Conservation (phyloP, 1,140 invertebrate species). For the Monochamus saltuarius region DNA sequence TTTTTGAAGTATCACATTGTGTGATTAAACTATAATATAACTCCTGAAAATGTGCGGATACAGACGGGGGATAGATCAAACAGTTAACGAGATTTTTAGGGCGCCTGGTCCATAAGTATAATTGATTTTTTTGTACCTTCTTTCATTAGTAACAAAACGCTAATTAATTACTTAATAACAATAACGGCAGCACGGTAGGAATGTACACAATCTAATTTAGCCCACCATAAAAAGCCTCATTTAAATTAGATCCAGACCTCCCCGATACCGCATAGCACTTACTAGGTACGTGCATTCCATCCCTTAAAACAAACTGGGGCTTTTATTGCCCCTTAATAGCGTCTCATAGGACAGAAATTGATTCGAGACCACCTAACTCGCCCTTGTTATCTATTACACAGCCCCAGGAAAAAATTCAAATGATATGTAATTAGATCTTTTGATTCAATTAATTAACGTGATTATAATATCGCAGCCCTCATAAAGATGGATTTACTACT, state of each 20-base stretch:
- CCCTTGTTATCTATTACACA: slow-evolving; percentile 22
- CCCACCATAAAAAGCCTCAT: slow-evolving; percentile 7
- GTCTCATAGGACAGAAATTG: slow-evolving; percentile 22
- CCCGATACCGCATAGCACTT: slow-evolving; percentile 2
- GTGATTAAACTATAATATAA: too few relatives aligned
- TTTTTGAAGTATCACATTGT: too few relatives aligned
- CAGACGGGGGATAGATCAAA: too few relatives aligned
- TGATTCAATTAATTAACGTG: slow-evolving; percentile 26
- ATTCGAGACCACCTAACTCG: slow-evolving; percentile 25
- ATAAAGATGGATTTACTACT: slow-evolving; percentile 12
- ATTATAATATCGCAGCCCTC: slow-evolving; percentile 8
- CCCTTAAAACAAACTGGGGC: slow-evolving; percentile 7
- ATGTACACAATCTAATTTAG: too few relatives aligned
- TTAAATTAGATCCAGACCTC: slow-evolving; percentile 22
- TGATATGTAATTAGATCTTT: slow-evolving; percentile 32
- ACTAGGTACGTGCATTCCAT: slow-evolving; percentile 11
- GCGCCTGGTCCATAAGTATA: too few relatives aligned
- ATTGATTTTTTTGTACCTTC: too few relatives aligned
- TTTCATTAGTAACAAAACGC: too few relatives aligned
- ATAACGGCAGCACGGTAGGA: too few relatives aligned
- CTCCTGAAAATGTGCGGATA: too few relatives aligned
- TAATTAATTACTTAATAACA: too few relatives aligned
- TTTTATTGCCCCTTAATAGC: slow-evolving; percentile 14
- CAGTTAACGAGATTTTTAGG: too few relatives aligned
- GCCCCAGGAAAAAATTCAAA: slow-evolving; percentile 17